phyloP scores from a whole-genome alignment of 92 coral and sea anemone genomes.

The Epizoanthus illoricatus region DNA sequence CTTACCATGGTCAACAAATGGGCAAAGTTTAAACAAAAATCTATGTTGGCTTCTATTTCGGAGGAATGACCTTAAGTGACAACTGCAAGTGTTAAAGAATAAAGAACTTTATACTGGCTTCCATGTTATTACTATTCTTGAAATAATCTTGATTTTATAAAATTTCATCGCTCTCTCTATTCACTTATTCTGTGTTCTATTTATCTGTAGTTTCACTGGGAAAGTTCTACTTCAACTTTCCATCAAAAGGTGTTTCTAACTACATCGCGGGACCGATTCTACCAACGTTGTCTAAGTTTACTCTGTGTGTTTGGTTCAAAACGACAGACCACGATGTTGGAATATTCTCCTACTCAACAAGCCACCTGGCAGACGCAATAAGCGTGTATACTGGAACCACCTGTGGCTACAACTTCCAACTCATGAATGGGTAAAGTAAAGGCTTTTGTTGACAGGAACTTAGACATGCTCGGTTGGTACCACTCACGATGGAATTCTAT shows the following conservation, averaged over 20 bases:
- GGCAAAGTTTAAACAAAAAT: no score
- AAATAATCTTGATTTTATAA: no score
- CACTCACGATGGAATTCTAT: no score
- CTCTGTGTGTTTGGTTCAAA: slow-evolving; percentile 3
- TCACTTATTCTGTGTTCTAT: background rate
- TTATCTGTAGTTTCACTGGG: background rate
- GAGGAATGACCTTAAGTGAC: no score
- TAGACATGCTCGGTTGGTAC: no score
- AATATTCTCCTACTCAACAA: slow-evolving; percentile 3
- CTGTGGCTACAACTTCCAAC: background rate
- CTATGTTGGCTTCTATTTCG: no score
- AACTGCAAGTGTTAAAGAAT: no score
- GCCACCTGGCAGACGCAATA: background rate
- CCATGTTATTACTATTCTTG: no score
- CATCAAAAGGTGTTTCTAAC: background rate
- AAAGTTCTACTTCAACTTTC: slow-evolving; percentile 20
- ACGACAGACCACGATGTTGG: background rate
- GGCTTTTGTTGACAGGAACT: no score
- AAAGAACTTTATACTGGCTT: no score
- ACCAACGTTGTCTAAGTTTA: background rate
- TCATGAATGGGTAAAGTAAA: background rate
- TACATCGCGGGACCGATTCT: background rate
- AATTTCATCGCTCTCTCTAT: no score
- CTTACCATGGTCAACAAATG: no score
- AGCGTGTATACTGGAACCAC: background rate